These are phyloP conservation scores for Enteromius radiatus DNA, from an alignment of 2,797 vertebrate genomes.

Conservation along the genomic window DNA sequence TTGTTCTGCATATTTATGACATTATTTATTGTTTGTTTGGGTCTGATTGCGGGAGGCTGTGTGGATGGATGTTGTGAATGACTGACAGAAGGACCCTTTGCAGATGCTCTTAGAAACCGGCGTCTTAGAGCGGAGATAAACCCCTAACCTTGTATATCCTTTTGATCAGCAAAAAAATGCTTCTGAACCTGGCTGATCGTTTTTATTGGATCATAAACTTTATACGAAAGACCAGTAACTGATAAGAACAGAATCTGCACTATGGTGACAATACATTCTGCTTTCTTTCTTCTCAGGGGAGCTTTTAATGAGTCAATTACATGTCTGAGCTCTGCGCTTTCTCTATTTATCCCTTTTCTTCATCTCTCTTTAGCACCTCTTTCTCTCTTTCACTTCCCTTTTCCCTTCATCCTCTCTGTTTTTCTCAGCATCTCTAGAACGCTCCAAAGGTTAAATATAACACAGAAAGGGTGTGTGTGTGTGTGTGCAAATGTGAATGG, in stretches of 20 bases:
- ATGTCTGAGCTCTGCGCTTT: slow-evolving; percentile 68
- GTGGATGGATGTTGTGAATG: slow-evolving; percentile 51
- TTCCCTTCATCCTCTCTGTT: slow-evolving; percentile 9
- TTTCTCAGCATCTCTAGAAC: slow-evolving; percentile 27
- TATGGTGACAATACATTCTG: slow-evolving; percentile 47
- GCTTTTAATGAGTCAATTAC: slow-evolving; percentile 76
- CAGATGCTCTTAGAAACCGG: slow-evolving; percentile 33
- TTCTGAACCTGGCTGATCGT: slow-evolving; percentile 28
- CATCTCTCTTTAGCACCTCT: background rate
- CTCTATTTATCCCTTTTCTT: slow-evolving; percentile 7
- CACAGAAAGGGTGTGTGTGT: slow-evolving; percentile 59
- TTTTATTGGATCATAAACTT: slow-evolving; percentile 32
- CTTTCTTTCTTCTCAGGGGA: slow-evolving; percentile 79
- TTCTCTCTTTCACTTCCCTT: slow-evolving; percentile 6
- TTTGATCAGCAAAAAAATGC: slow-evolving; percentile 18
- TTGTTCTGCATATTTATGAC: slow-evolving; percentile 51
- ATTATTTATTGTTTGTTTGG: slow-evolving; percentile 63
- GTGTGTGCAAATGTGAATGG: slow-evolving; percentile 61
- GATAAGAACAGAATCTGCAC: slow-evolving; percentile 22
- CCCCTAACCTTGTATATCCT: background rate
- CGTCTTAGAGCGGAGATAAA: slow-evolving; percentile 22
- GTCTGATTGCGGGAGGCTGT: slow-evolving; percentile 59
- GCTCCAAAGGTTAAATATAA: slow-evolving; percentile 67
- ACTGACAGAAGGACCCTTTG: slow-evolving; percentile 34
- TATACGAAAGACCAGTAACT: background rate